These are phyloP conservation scores for Sebastes vulpes DNA, from an alignment of 2,797 vertebrate species.

Conservation along the genomic window DNA sequence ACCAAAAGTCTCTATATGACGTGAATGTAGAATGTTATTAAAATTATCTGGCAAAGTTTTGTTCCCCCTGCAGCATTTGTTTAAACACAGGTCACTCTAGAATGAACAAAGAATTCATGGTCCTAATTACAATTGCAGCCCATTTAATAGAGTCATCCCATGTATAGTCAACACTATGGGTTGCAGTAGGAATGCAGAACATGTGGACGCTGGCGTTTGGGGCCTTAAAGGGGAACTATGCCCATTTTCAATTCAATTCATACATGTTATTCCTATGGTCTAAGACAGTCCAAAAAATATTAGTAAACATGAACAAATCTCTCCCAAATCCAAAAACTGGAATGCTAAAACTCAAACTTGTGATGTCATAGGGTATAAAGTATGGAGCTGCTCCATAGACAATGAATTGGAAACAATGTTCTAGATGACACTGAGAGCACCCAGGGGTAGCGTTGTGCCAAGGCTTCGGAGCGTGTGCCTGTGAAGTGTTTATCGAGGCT, in stretches of 20 bases:
- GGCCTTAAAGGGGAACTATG: not conserved
- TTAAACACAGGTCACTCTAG: not conserved
- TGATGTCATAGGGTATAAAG: too few relatives aligned
- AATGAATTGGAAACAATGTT: too few relatives aligned
- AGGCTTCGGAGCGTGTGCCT: too few relatives aligned
- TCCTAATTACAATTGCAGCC: not conserved
- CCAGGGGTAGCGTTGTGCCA: too few relatives aligned
- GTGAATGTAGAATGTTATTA: conserved; percentile 10
- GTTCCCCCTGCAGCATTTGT: not conserved
- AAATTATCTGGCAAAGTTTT: conserved; percentile 16
- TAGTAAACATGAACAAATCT: too few relatives aligned
- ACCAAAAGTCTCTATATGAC: conserved; percentile 23
- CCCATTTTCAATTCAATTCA: too few relatives aligned
- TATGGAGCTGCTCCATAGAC: too few relatives aligned
- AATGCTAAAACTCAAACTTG: too few relatives aligned
- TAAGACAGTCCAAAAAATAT: not conserved
- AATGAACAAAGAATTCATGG: not conserved
- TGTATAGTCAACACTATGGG: not conserved
- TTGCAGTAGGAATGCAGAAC: not conserved
- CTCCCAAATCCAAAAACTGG: too few relatives aligned
- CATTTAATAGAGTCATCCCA: not conserved
- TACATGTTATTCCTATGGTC: too few relatives aligned
- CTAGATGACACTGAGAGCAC: too few relatives aligned
- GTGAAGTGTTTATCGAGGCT: too few relatives aligned
- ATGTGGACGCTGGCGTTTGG: not conserved